These are phyloP conservation scores for Drosophila pandora DNA, from an alignment of 1,140 invertebrate species.

Conservation along the genomic window DNA sequence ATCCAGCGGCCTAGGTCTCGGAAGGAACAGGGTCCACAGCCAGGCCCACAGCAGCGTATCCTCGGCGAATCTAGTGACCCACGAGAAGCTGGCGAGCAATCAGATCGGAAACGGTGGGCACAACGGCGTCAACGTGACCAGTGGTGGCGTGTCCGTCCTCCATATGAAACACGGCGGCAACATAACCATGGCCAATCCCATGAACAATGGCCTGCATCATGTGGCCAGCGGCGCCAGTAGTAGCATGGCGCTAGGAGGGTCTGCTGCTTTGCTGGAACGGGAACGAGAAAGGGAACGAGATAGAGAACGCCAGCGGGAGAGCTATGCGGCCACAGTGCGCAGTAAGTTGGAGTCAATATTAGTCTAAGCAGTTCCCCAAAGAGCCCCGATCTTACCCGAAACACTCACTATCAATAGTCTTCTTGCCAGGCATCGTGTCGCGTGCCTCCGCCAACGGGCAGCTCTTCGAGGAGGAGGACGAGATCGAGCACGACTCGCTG, in stretches of 20 bases:
- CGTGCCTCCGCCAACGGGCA: conserved; percentile 81
- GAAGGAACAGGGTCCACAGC: conserved; percentile 79
- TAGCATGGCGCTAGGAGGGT: conserved; percentile 84
- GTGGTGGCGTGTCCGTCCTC: conserved; percentile 73
- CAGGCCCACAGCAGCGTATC: conserved; percentile 80
- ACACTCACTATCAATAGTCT: conserved; percentile 77
- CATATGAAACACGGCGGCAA: conserved; percentile 80
- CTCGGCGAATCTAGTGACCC: conserved; percentile 78
- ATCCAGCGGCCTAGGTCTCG: conserved; percentile 53
- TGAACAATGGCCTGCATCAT: conserved; percentile 72
- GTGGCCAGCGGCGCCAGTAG: conserved; percentile 83
- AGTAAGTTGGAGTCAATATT: conserved; percentile 64
- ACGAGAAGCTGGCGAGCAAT: conserved; percentile 75
- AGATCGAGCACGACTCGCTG: conserved; percentile 81
- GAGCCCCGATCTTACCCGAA: conserved; percentile 43
- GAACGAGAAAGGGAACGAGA: conserved; percentile 74
- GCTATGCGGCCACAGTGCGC: conserved; percentile 83
- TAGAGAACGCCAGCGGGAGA: conserved; percentile 76
- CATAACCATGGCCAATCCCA: conserved; percentile 77
- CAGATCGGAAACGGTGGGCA: conserved; percentile 39
- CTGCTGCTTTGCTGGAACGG: conserved; percentile 60
- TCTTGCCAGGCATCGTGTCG: conserved; percentile 81
- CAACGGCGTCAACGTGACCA: conserved; percentile 59
- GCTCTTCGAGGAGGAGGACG: conserved; percentile 81
- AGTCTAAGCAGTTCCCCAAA: not conserved